Base-by-base conservation (phyloP, 2,113 vertebrate species). In the Peromyscus polionotus region DNA sequence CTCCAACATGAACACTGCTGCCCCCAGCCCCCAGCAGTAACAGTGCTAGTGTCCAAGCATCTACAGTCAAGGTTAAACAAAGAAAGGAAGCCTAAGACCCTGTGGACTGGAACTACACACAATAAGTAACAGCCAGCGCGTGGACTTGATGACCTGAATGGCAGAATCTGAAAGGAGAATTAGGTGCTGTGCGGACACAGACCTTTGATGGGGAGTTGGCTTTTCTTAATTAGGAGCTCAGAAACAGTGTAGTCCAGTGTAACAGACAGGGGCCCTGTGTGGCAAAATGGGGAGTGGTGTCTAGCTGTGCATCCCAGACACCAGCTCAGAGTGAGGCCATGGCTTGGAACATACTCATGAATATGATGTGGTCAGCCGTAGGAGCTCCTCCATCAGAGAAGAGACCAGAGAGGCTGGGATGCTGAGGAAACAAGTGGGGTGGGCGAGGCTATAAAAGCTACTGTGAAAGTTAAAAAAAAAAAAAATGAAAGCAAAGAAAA, bases 81-180 rank as follows among this genome's bases (percentile, higher is more conserved):
- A 96, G 95, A 95, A 96, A 96, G 90, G 85, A 97, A 97, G 92
- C 84, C 59, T 70, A 93, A 86, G 97, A 70, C 68, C 12, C 61
- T 81, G 88, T 86, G 48, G 48, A 79, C 93, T 93, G 54, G 63
- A 97, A 88, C 70, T 81, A 96, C 89, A 91, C 77, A 95, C 76
- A 88, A 73, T 93, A 91, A 91, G 83, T 88, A 96, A 95, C 24
- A 79, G 84, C 39, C 36, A 73, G 70, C n/a, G 36, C 63, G 80
- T 51, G 57, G 33, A 9, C 72, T 70, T 75, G 51, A 72, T 67
- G 65, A 94, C 85, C 94, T 95, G 63, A 87, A 91, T 24, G 24
- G 59, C 91, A 76, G 63, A n/a, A 61, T 73, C 90, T 73, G 88
- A 81, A 94, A 88, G 9, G 51, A 57, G 92, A 93, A 63, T 26